These are phyloP conservation scores for Chrysochloris asiatica DNA, from an alignment of 2,113 vertebrate genomes.

Conservation along the genomic window DNA sequence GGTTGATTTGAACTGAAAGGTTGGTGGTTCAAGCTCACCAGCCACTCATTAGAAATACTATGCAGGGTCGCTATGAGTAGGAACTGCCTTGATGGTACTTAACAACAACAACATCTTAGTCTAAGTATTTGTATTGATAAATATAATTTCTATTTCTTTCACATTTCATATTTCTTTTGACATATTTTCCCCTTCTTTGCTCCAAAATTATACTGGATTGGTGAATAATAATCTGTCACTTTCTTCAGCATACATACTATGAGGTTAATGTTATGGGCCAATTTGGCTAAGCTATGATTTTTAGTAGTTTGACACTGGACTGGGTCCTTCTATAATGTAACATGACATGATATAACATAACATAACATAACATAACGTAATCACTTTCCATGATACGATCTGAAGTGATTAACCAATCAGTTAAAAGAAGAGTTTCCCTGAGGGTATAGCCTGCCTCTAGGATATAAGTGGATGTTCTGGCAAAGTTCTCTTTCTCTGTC, in stretches of 20 bases:
- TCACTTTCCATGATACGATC: background rate
- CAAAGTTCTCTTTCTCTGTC: background rate
- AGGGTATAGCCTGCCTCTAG: background rate
- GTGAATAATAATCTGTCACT: too few species aligned
- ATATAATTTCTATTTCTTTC: conserved; percentile 6
- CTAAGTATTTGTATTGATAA: conserved; percentile 31
- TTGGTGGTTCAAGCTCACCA: too few species aligned
- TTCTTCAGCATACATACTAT: too few species aligned
- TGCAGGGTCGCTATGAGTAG: too few species aligned
- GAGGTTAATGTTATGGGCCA: too few species aligned
- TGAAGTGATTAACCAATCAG: background rate
- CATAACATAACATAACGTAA: background rate
- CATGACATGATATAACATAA: too few species aligned
- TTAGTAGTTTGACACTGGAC: background rate
- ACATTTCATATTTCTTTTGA: conserved; percentile 13
- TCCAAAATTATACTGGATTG: conserved; percentile 25
- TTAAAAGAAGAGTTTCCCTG: too few species aligned
- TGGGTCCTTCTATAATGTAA: background rate
- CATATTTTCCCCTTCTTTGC: background rate
- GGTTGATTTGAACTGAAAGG: too few species aligned
- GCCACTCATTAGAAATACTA: too few species aligned
- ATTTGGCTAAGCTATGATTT: background rate
- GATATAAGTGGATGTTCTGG: background rate
- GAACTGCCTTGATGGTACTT: too few species aligned
- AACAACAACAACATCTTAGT: too few species aligned